phyloP scores from a whole-genome alignment of 2,888 invertebrate species.

The Amphimallon solstitiale region DNA sequence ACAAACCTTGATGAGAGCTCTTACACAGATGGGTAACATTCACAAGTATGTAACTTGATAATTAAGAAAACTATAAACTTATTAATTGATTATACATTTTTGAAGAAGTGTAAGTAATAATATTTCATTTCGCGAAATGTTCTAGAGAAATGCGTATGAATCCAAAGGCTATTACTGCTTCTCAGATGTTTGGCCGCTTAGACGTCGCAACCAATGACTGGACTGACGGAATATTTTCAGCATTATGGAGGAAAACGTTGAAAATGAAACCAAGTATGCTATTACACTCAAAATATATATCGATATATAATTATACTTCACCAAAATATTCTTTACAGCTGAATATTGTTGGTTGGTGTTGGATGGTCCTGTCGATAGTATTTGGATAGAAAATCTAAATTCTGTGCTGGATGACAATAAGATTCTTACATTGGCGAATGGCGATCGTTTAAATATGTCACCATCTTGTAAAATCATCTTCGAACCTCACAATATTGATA shows the following conservation, averaged over 20 bases:
- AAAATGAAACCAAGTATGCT: conserved; percentile 78
- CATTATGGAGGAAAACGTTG: conserved; percentile 93
- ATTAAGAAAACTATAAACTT: too few species aligned
- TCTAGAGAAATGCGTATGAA: conserved; percentile 95
- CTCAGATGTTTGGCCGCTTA: conserved; percentile 96
- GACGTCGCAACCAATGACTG: conserved; percentile 98
- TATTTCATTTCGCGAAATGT: not conserved
- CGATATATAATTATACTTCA: not conserved
- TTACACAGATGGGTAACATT: conserved; percentile 84
- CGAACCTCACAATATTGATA: conserved; percentile 97
- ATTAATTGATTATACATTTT: too few species aligned
- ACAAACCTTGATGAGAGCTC: conserved; percentile 88
- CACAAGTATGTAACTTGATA: conserved; percentile 72
- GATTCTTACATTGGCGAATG: conserved; percentile 93
- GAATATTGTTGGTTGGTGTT: conserved; percentile 94
- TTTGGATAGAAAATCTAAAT: conserved; percentile 98
- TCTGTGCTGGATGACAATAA: conserved; percentile 97
- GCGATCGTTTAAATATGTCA: conserved; percentile 94
- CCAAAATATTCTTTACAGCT: conserved; percentile 58
- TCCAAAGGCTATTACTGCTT: conserved; percentile 96
- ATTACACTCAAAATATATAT: conserved; percentile 1
- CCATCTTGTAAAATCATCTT: conserved; percentile 95
- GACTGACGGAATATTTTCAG: conserved; percentile 98
- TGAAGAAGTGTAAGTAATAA: not conserved
- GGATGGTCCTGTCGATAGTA: conserved; percentile 96